Evolutionary conservation across 2,113 vertebrate species (phyloP), one percentile per base, ranked within the genome.

Genomic region (Bubo blakistoni): DNA sequence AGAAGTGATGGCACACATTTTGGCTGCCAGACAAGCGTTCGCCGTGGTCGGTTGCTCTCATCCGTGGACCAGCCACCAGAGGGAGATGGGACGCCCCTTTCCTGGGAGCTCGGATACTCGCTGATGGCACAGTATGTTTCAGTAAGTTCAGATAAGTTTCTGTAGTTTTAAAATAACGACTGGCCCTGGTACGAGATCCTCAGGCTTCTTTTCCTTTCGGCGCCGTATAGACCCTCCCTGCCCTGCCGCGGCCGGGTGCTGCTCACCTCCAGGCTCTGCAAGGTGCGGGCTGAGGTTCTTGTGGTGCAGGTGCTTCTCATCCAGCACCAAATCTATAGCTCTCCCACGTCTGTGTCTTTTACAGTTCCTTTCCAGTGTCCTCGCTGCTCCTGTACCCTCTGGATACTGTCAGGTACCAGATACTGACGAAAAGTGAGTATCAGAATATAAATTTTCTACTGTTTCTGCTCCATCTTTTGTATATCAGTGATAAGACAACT

Each of bases 1-100:
- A 13, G 30, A 7, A 14, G 63, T 3, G 13, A 2, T 16, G 0
- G 4, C 44, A 3, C 16, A 1, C 7, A 0, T 21, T 51, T 38
- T 20, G 51, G 38, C 25, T 13, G 3, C 13, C 16, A 9, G 44
- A 13, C 6, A 1, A 10, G 46, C 1, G 1, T 24, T 49, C 25
- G 52, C n/a, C 4, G 1, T 14, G 7, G 57, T 1, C 5, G 13
- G 29, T 21, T 27, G 40, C 42, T 72, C 29, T 46, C 6, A 32
- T 40, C 24, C 15, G 0, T 5, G 30, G 57, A 66, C 17, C 47
- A 40, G 74, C 92, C 92, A 40, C 49, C 91, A 83, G 88, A 71
- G 91, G 86, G 95, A 88, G 88, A 29, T 14, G 80, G 63, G 46
- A 25, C 5, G 38, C 46, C 4, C 58, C 34, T 34, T 44, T 66